Evolutionary conservation across 2,888 invertebrate genomes (phyloP).

Genomic region (Idaea straminata): DNA sequence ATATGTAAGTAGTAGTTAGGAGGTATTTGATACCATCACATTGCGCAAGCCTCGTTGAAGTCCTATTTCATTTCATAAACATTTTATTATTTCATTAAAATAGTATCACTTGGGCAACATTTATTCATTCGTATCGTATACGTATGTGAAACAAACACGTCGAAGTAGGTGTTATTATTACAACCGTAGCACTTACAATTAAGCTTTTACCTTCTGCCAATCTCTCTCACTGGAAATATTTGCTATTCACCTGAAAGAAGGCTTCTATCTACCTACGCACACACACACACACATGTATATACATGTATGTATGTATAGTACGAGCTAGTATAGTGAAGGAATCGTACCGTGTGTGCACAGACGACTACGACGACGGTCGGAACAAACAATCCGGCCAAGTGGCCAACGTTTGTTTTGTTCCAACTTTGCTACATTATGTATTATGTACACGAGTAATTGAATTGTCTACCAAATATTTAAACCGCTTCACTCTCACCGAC

Average conservation of each 20-base stretch:
- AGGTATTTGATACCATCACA: background rate
- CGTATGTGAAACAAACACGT: no score
- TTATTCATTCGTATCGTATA: no score
- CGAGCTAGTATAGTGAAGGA: background rate
- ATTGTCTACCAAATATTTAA: slow-evolving; percentile 50
- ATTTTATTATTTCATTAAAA: no score
- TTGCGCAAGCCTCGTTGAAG: background rate
- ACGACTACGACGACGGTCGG: slow-evolving; percentile 25
- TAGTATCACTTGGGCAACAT: no score
- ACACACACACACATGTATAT: background rate
- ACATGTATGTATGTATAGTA: background rate
- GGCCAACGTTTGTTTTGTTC: slow-evolving; percentile 37
- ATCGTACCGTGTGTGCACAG: slow-evolving; percentile 29
- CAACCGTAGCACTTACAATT: background rate
- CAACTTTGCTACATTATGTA: slow-evolving; percentile 44
- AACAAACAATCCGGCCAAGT: slow-evolving; percentile 47
- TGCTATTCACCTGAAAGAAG: slow-evolving; percentile 1
- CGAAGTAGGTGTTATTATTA: background rate
- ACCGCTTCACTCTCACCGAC: slow-evolving; percentile 3
- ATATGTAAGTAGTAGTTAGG: background rate
- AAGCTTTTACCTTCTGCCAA: background rate
- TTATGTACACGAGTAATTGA: slow-evolving; percentile 47
- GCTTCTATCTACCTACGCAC: background rate
- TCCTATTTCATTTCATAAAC: no score
- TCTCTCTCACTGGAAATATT: background rate